phyloP scores from a whole-genome alignment of 2,888 invertebrate genomes.

The Sphaeridia pumilis region DNA sequence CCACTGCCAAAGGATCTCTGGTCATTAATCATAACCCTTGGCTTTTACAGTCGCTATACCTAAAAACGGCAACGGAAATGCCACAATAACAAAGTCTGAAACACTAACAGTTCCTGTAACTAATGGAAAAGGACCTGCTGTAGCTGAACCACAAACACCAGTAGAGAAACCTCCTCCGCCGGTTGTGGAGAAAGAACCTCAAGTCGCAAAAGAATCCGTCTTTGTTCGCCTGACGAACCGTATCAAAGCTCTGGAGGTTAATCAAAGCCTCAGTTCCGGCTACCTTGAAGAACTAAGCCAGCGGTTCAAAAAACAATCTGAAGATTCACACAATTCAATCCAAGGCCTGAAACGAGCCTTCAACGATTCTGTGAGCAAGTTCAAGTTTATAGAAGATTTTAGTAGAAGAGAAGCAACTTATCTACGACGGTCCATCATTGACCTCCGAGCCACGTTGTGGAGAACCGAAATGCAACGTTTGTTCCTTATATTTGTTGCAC shows the following conservation, averaged over 20 bases:
- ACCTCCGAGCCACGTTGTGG: slow-evolving; percentile 32
- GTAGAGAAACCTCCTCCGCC: slow-evolving; percentile 37
- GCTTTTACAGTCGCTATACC: too few species aligned
- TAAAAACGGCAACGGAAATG: neutral
- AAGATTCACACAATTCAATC: slow-evolving; percentile 48
- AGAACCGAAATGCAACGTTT: slow-evolving; percentile 34
- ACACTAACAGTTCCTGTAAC: neutral
- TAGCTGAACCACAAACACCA: neutral
- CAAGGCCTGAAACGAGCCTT: slow-evolving; percentile 24
- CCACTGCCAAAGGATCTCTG: too few species aligned
- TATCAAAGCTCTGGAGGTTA: slow-evolving; percentile 84
- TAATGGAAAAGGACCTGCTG: neutral
- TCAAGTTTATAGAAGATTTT: slow-evolving; percentile 26
- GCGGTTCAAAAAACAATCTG: slow-evolving; percentile 90
- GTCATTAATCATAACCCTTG: too few species aligned
- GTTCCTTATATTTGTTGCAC: slow-evolving; percentile 27
- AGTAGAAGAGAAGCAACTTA: slow-evolving; percentile 16
- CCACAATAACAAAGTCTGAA: neutral
- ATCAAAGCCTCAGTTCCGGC: slow-evolving; percentile 91
- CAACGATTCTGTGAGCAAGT: slow-evolving; percentile 28
- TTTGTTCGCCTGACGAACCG: slow-evolving; percentile 89
- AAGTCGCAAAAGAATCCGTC: slow-evolving; percentile 79
- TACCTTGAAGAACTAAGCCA: slow-evolving; percentile 92
- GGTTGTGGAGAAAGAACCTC: slow-evolving; percentile 36
- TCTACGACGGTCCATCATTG: slow-evolving; percentile 26